Base-by-base conservation (phyloP, 2,888 invertebrate genomes). In the Euplexia lucipara region DNA sequence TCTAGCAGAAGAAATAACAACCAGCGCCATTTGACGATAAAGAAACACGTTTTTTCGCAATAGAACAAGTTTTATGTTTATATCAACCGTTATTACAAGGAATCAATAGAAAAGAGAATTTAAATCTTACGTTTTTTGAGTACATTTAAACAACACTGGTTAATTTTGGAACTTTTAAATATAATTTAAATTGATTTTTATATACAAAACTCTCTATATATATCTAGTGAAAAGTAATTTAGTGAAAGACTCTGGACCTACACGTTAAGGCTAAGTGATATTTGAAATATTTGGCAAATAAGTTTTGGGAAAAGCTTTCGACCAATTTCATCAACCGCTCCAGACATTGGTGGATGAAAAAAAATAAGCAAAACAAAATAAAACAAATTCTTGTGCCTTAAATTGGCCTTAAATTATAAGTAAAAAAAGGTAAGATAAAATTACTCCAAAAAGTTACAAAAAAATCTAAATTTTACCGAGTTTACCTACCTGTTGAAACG, bases 11-110 rank as follows among this genome's bases (percentile, higher is more conserved):
- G 75, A 88, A 93, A 94, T 92, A 90, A 91, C 85, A 92, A 84
- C 86, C 83, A 87, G 87, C 93, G 95, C 92, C 94, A 95, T 95
- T 95, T 95, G 95, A 95, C 95, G 93, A 93, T 95, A 95, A 95
- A 95, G 95, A 90, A 95, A 94, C 92, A 94, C 95, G 95, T 95
- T 95, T 95, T 95, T 95, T 95, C 95, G 95, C 95, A 95, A 95
- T 95, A 95, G 95, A 95, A 95, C 95, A 95, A 95, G 95, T 95
- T 95, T 95, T 95, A 92, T 89, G 91, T 95, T 95, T 95, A 95
- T 95, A 95, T 95, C 95, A 95, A 95, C 93, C 93, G 94, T 95
- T 95, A 95, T 95, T 94, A 95, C 90, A 91, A 93, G 88, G 85
- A 94, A 94, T 88, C 95, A 95, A 95, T 95, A 95, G 95, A 94